Evolutionary conservation across 2,113 vertebrate species (phyloP).

Genomic region (Caranx ignobilis): DNA sequence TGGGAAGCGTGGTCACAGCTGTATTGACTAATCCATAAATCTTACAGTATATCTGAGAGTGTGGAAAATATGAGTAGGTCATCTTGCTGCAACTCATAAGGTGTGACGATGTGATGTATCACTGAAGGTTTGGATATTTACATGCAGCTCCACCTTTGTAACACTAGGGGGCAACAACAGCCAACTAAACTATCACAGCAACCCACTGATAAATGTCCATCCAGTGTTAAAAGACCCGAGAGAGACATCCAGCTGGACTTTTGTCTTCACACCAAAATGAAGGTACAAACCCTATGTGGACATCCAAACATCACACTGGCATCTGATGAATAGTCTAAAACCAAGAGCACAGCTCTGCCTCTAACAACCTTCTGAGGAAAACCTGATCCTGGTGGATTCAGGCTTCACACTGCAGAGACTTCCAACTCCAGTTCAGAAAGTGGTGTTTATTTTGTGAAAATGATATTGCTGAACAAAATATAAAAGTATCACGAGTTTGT

Average conservation of each 20-base stretch:
- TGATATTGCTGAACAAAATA: too few species aligned
- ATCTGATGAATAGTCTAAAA: neutral
- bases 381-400: too few species aligned
- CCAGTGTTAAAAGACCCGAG: too few species aligned
- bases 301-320: neutral
- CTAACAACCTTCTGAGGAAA: too few species aligned
- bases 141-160: neutral
- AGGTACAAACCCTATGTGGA: neutral
- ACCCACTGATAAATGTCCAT: neutral
- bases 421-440: neutral
- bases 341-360: too few species aligned
- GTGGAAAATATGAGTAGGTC: neutral
- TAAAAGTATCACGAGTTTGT: too few species aligned
- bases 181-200: neutral
- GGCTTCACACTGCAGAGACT: too few species aligned
- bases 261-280: neutral
- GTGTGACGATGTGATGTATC: neutral
- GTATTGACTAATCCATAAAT: neutral
- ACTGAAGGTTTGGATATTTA: neutral
- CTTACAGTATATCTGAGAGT: neutral
- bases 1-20: neutral
- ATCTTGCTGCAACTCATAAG: neutral
- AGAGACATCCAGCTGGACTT: neutral
- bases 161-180: conserved; percentile 48
- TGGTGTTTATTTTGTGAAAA: too few species aligned